phyloP scores from a whole-genome alignment of 2,797 vertebrate genomes.

The Geotrypetes seraphini region DNA sequence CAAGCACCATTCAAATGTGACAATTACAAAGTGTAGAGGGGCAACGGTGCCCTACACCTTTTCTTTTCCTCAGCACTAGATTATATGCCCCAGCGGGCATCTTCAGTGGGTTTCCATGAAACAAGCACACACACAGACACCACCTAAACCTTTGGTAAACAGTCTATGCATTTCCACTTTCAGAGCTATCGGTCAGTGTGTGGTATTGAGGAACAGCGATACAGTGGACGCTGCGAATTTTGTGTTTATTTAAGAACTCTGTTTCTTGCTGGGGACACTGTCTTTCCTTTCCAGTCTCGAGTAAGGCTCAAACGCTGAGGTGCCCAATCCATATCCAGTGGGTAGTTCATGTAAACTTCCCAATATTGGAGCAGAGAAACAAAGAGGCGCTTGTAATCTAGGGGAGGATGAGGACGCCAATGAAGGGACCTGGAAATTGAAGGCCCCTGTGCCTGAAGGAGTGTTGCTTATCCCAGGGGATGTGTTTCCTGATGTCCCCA shows the following conservation, averaged over 20 bases:
- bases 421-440: conserved; percentile 60
- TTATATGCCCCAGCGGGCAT: too few relatives aligned
- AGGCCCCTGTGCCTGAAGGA: conserved; percentile 38
- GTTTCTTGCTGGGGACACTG: conserved; percentile 59
- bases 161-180: background rate
- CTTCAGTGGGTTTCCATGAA: too few relatives aligned
- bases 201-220: conserved; percentile 14
- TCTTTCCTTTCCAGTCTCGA: conserved; percentile 71
- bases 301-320: conserved; percentile 88
- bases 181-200: background rate
- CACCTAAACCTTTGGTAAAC: background rate
- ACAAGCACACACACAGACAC: background rate
- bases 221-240: conserved; percentile 1
- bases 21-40: background rate
- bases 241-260: conserved; percentile 52
- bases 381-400: conserved; percentile 55
- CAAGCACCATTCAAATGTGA: background rate
- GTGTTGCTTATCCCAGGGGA: conserved; percentile 35
- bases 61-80: too few relatives aligned
- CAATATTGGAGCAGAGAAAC: conserved; percentile 69
- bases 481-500: conserved; percentile 34
- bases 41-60: too few relatives aligned
- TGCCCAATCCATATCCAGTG: conserved; percentile 61
- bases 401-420: conserved; percentile 56
- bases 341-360: conserved; percentile 67